A percentile compares a stretch with the other conserved stretches of the same genome.
Conservation (phyloP, 2,113 vertebrate genomes). For the Meleagris gallopavo region DNA sequence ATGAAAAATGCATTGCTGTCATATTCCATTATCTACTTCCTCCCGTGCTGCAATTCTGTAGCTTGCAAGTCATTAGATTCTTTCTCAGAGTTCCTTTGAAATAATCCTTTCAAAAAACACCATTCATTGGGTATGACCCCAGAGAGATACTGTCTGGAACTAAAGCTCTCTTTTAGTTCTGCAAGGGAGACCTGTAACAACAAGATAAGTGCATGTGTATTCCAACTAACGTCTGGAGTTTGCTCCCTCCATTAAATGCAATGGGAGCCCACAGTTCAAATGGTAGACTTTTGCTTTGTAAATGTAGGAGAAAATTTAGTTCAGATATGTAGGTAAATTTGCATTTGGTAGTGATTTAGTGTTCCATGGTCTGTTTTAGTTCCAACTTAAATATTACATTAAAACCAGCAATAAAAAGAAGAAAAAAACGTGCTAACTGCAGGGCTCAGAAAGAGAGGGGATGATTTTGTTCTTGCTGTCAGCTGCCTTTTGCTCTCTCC, state of each 20-base stretch:
- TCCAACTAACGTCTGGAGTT: slow-evolving; percentile 52
- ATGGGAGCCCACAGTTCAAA: slow-evolving; percentile 53
- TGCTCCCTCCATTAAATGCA: slow-evolving; percentile 53
- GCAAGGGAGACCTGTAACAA: slow-evolving; percentile 61
- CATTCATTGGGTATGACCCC: slow-evolving; percentile 61
- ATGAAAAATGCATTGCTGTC: slow-evolving; percentile 72
- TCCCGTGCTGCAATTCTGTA: slow-evolving; percentile 58
- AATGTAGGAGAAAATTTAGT: slow-evolving; percentile 65
- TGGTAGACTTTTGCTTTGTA: slow-evolving; percentile 66
- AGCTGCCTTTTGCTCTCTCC: slow-evolving; percentile 41
- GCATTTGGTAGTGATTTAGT: slow-evolving; percentile 71
- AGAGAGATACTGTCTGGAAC: slow-evolving; percentile 67
- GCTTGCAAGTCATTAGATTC: slow-evolving; percentile 69
- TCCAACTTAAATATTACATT: slow-evolving; percentile 72
- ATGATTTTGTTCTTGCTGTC: slow-evolving; percentile 57
- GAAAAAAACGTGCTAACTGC: neutral
- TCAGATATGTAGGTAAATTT: slow-evolving; percentile 66
- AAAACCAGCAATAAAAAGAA: slow-evolving; percentile 48
- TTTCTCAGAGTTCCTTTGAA: slow-evolving; percentile 62
- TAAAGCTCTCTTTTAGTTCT: slow-evolving; percentile 57
- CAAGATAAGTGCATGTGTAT: slow-evolving; percentile 69
- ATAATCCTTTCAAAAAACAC: slow-evolving; percentile 66
- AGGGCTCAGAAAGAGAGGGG: slow-evolving; percentile 36
- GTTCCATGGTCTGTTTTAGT: slow-evolving; percentile 58
- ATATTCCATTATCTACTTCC: slow-evolving; percentile 70